A percentile compares a stretch with the other conserved stretches of the same genome.
Evolutionary conservation across 1,140 invertebrate species (phyloP).

Genomic region (Archegozetes longisetosus): DNA sequence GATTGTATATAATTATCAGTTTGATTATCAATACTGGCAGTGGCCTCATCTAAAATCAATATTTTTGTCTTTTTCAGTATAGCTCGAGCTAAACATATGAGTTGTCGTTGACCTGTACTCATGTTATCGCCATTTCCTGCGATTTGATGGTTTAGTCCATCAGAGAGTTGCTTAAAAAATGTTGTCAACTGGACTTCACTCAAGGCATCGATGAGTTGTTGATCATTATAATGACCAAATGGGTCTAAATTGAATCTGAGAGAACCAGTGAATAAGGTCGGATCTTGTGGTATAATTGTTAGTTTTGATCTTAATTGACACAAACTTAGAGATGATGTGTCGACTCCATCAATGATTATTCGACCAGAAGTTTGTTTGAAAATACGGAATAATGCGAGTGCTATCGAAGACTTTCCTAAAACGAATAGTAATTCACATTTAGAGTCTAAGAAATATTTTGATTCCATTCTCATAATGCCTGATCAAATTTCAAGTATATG

Average conservation of each 20-base stretch:
- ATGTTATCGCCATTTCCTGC: conserved; percentile 37
- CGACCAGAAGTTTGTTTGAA: conserved; percentile 32
- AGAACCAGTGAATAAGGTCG: conserved; percentile 21
- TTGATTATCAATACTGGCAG: conserved; percentile 11
- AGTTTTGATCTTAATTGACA: conserved; percentile 24
- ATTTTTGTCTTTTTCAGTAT: conserved; percentile 23
- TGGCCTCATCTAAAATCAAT: conserved; percentile 28
- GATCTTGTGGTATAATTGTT: conserved; percentile 21
- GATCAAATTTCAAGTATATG: no score
- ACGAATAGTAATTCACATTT: conserved; percentile 1
- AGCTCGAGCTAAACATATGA: conserved; percentile 24
- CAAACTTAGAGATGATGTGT: conserved; percentile 25
- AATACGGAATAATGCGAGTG: conserved; percentile 37
- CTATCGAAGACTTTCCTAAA: conserved; percentile 39
- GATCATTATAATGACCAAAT: conserved; percentile 6
- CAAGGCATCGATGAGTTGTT: conserved; percentile 18
- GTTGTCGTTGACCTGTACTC: conserved; percentile 27
- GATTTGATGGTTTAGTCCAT: conserved; percentile 27
- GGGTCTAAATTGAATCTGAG: conserved; percentile 24
- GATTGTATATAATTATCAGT: not conserved
- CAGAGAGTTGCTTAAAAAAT: conserved; percentile 28
- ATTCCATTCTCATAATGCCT: conserved; percentile 43
- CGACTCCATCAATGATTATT: conserved; percentile 17
- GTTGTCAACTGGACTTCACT: conserved; percentile 8
- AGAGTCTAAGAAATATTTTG: not conserved